Conservation (phyloP, 2,113 vertebrate species). For the Pleuronectes platessa region DNA sequence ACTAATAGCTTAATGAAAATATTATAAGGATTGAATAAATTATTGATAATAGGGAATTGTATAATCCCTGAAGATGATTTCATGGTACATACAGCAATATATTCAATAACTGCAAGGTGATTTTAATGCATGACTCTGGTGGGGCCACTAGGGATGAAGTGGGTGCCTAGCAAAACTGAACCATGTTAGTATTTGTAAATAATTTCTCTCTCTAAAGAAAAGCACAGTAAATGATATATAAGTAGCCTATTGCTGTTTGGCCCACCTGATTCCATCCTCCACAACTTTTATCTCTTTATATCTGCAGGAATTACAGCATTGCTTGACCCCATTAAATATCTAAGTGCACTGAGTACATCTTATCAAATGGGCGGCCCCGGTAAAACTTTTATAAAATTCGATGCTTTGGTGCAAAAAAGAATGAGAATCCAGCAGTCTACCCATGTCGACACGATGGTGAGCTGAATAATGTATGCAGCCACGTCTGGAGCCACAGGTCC, state of each 20-base stretch:
- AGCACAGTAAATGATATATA: background rate
- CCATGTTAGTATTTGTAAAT: background rate
- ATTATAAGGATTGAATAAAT: background rate
- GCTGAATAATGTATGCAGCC: conserved; percentile 37
- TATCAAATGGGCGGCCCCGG: background rate
- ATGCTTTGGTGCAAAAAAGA: background rate
- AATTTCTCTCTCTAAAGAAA: background rate
- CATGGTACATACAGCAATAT: background rate
- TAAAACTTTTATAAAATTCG: conserved; percentile 17
- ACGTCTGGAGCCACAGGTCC: background rate
- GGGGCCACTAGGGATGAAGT: conserved; percentile 2
- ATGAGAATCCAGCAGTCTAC: background rate
- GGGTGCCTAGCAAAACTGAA: background rate
- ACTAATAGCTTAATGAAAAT: background rate
- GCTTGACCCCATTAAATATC: background rate
- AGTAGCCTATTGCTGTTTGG: background rate
- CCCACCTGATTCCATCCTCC: background rate
- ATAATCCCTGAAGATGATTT: background rate
- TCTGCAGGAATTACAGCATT: background rate
- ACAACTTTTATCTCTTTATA: background rate
- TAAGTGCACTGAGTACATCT: background rate
- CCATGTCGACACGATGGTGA: conserved; percentile 15
- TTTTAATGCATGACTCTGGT: conserved; percentile 14
- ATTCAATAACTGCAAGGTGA: background rate
- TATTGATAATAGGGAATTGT: background rate